Evolutionary conservation across 2,113 vertebrate genomes (phyloP).

Genomic region (Sus scrofa): T2T-Sscrofa CM000821.6:23919501-23920000

Average conservation of each 20-base stretch:
- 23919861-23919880: background rate
- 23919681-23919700: background rate
- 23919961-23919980: background rate
- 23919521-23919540: background rate
- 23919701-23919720: background rate
- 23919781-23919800: slow-evolving; percentile 14
- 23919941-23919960: background rate
- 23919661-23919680: background rate
- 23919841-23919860: background rate
- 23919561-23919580: slow-evolving; percentile 14
- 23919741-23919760: slow-evolving; percentile 23
- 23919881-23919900: slow-evolving; percentile 8
- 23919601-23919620: background rate
- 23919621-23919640: background rate
- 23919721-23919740: slow-evolving; percentile 11
- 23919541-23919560: background rate
- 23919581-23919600: background rate
- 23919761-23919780: background rate
- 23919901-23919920: background rate
- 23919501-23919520: slow-evolving; percentile 43
- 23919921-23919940: background rate
- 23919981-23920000: background rate
- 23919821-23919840: background rate
- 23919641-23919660: background rate
- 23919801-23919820: slow-evolving; percentile 10